Evolutionary conservation across 2,113 vertebrate genomes (phyloP), one percentile per base, ranked within the genome.

Genomic region (Echinops telfairi): DNA sequence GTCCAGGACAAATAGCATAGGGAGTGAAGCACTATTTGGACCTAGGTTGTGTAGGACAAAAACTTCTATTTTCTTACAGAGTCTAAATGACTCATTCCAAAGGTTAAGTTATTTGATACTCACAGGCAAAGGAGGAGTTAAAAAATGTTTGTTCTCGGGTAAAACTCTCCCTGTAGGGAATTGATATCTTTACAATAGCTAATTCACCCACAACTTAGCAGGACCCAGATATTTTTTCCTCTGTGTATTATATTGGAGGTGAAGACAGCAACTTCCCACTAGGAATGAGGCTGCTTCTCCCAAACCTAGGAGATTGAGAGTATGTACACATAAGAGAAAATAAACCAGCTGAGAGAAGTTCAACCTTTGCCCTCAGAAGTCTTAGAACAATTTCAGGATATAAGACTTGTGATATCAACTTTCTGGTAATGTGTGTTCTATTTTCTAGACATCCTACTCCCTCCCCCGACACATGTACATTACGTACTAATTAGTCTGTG

Each of bases 1-100:
- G 1, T 85, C 73, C 31, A 87, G 15, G 33, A 82, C 31, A 94
- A 53, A 91, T 85, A 12, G 8, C 15, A 4, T 53, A 3, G n/a
- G 92, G 4, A 89, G 73, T 87, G 4, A 94, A 96, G 16, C 23
- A 89, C 31, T 79, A 80, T 84, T 87, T 96, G 57, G 27, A 87
- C 11, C 16, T n/a, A 87, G 1, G 3, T 5, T 90, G 20, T n/a
- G 60, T 76, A 94, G 22, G 40, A 80, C 0, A 93, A 78, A 1
- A 86, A 83, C 83, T 14, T 82, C 15, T 84, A 76, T n/a, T 90
- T 93, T 94, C 23, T 86, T 82, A 40, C 90, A 94, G 19, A 3
- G 0, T 6, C 94, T 36, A 93, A 92, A 90, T 70, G 16, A 6
- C 23, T 94, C 2, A 6, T 89, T 81, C 33, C 33, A 58, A 88